Conservation (phyloP, 2,797 vertebrate genomes). For the Rhabdophis nuchalis region DNA sequence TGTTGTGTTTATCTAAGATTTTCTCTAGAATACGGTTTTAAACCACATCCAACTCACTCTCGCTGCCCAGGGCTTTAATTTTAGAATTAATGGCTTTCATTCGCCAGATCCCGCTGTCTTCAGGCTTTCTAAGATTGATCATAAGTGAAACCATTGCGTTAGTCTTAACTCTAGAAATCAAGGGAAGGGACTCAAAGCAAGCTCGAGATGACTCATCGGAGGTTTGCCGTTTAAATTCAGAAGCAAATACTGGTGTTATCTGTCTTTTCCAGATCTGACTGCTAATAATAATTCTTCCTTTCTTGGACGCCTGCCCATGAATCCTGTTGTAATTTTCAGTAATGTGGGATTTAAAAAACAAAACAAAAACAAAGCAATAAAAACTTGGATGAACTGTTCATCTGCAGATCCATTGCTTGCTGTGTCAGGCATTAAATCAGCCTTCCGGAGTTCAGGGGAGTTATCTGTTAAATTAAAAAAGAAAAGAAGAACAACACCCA, state of each 20-base stretch:
- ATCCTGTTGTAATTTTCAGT: constrained; percentile 75
- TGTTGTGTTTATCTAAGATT: not conserved
- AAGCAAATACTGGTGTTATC: constrained; percentile 68
- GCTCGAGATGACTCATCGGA: constrained; percentile 52
- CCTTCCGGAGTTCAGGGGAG: constrained; percentile 55
- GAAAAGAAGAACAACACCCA: not conserved
- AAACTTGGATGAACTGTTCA: constrained; percentile 57
- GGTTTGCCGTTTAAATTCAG: constrained; percentile 60
- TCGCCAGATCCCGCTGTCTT: not conserved
- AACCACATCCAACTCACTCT: not conserved
- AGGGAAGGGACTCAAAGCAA: constrained; percentile 59
- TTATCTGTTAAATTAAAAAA: constrained; percentile 41
- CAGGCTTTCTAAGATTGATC: not conserved
- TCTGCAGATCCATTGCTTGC: constrained; percentile 60
- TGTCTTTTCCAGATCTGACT: constrained; percentile 69
- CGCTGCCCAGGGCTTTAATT: not conserved
- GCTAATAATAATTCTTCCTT: constrained; percentile 73
- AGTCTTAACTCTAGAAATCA: constrained; percentile 16
- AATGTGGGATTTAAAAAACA: constrained; percentile 49
- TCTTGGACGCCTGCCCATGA: constrained; percentile 64
- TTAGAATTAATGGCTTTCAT: not conserved
- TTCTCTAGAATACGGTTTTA: not conserved
- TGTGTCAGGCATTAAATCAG: constrained; percentile 61
- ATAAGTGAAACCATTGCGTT: constrained; percentile 1
- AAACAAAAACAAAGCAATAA: constrained; percentile 60